Evolutionary conservation across 2,888 invertebrate species (phyloP).

Genomic region (Elegia similella): DNA sequence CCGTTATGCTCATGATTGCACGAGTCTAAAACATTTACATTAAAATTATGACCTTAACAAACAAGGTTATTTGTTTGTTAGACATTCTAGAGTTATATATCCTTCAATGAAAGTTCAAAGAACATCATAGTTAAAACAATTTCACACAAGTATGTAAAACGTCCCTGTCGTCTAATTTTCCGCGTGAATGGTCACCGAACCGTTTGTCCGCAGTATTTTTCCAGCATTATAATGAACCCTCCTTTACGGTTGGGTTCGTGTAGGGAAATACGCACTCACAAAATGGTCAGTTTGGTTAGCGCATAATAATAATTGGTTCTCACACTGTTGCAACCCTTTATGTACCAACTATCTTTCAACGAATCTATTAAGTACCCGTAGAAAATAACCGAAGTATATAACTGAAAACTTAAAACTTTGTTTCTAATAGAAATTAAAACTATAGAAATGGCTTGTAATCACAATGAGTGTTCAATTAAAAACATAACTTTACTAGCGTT

Average conservation of each 20-base stretch:
- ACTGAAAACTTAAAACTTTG: too few species aligned
- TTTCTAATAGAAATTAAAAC: too few species aligned
- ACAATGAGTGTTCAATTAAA: too few species aligned
- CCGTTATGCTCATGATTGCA: not conserved
- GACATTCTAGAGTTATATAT: not conserved
- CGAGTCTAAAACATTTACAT: not conserved
- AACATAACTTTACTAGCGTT: too few species aligned
- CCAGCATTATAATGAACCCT: conserved; percentile 65
- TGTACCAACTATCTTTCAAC: conserved; percentile 11
- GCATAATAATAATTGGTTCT: conserved; percentile 41
- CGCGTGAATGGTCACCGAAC: conserved; percentile 51
- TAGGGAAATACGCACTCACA: conserved; percentile 48
- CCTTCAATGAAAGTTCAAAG: not conserved
- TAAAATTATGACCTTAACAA: not conserved
- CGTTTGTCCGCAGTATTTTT: conserved; percentile 54
- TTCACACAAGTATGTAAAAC: conserved; percentile 46
- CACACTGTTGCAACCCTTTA: conserved; percentile 35
- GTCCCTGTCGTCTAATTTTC: conserved; percentile 53
- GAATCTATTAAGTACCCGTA: not conserved
- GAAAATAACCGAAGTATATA: not conserved
- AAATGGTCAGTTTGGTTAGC: conserved; percentile 47
- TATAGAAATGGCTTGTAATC: too few species aligned
- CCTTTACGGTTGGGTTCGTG: conserved; percentile 47
- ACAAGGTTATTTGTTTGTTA: not conserved
- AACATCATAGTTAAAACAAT: conserved; percentile 22